Base-by-base conservation (phyloP, 2,888 invertebrate genomes). In the Drosophila phalerata region DNA sequence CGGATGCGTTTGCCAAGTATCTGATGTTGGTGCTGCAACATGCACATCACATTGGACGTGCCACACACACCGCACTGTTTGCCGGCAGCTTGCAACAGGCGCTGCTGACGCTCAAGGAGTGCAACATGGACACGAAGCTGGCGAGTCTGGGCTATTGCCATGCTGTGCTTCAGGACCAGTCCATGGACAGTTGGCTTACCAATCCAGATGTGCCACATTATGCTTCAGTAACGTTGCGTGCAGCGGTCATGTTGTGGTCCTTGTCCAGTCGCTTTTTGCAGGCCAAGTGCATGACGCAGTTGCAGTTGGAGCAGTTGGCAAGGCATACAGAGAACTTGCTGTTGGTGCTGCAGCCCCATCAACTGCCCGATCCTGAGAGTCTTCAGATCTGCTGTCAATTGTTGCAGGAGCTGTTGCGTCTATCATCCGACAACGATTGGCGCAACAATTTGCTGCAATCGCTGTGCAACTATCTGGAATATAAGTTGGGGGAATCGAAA, bases 111-210 rank as follows among this genome's bases (percentile, higher is more conserved):
- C 74, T 90, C n/a, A 88, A 88, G n/a, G 85, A 85, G 45, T 85
- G 77, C 61, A 82, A 81, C 42, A 74, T 91, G 42, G 60, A 81
- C 10, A 86, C 89, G 0, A 92, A 92, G 49, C 51, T 90, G 3
- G 22, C 69, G 3, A 85, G 91, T 25, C 56, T 92, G 5, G 65
- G 69, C n/a, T 92, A 91, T 61, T 85, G 89, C 10, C 73, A 77
- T 5, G 57, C 69, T 4, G 73, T 91, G 10, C 73, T 90, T 0
- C 63, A 61, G 3, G 49, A 48, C 0, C 84, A 86, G 11, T 67
- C 64, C 1, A 3, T 52, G 51, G 13, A 19, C 32, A 58, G 64
- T 67, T 53, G 67, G 79, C 13, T 52, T 10, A 38, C 17, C 65
- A 57, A 81, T 38, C 30, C 38, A 1, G 11, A 69, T 32, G 30